Conservation (phyloP, 2,888 invertebrate species). For the Pseudoips prasinana region DNA sequence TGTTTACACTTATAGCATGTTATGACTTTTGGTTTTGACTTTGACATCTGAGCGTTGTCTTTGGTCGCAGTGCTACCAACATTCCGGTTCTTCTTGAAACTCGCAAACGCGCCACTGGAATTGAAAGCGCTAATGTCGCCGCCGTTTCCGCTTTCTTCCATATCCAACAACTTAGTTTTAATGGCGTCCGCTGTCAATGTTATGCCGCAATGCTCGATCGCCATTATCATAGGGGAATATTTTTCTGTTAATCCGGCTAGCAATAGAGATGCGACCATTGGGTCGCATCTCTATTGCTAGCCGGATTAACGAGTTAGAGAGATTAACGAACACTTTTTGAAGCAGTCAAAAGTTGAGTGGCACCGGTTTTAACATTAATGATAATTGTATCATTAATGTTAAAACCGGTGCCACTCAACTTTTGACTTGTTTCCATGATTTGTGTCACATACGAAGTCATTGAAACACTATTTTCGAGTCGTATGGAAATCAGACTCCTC, state of each 20-base stretch:
- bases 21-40: constrained; percentile 15
- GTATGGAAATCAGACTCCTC: constrained; percentile 14
- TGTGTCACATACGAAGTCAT: constrained; percentile 21
- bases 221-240: constrained; percentile 27
- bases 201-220: constrained; percentile 18
- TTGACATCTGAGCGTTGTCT: constrained; percentile 18
- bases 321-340: neutral
- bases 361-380: constrained; percentile 22
- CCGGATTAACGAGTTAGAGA: too few relatives aligned
- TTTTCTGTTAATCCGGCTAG: constrained; percentile 11
- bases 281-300: too few relatives aligned
- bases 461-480: constrained; percentile 12
- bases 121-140: constrained; percentile 10
- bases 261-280: neutral
- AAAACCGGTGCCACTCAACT: constrained; percentile 21
- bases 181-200: constrained; percentile 22
- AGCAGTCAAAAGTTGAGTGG: constrained; percentile 19
- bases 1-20: constrained; percentile 28
- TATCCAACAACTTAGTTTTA: constrained; percentile 23
- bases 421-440: constrained; percentile 15
- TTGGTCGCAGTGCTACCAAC: constrained; percentile 17
- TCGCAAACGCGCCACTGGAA: constrained; percentile 16
- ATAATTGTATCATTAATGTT: constrained; percentile 22
- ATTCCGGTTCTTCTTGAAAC: constrained; percentile 20
- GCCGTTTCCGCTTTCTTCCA: constrained; percentile 15